Evolutionary conservation across 2,888 invertebrate species (phyloP).

Genomic region (Drosophila buzzatii): DNA sequence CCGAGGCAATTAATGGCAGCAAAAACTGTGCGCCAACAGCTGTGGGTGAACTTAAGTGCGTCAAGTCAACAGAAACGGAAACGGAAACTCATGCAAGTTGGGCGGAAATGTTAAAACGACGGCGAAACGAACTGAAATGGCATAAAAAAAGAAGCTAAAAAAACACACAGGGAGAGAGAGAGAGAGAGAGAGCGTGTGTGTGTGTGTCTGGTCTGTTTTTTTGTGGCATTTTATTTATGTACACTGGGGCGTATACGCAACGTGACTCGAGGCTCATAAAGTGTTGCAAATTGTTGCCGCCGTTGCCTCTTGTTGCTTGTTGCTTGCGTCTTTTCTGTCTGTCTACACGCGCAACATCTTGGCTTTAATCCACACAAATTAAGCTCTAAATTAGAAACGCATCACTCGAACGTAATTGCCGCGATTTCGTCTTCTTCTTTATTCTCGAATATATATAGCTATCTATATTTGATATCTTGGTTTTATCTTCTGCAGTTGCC

Average conservation of each 20-base stretch:
- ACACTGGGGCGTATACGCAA: slow-evolving; percentile 69
- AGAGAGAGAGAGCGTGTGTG: background rate
- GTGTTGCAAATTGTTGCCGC: slow-evolving; percentile 64
- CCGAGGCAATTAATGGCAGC: slow-evolving; percentile 67
- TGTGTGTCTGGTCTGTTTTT: slow-evolving; percentile 32
- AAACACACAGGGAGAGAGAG: background rate
- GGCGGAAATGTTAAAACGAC: slow-evolving; percentile 68
- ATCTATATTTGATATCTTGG: slow-evolving; percentile 17
- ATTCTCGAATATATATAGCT: slow-evolving; percentile 8
- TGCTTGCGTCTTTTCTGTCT: slow-evolving; percentile 31
- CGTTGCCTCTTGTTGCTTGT: background rate
- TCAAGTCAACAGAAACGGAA: slow-evolving; percentile 71
- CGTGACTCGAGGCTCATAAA: slow-evolving; percentile 64
- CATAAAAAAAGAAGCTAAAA: slow-evolving; percentile 12
- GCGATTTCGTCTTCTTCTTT: background rate
- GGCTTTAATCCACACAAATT: slow-evolving; percentile 63
- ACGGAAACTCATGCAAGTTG: slow-evolving; percentile 74
- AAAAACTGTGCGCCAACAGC: slow-evolving; percentile 33
- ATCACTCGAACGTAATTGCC: slow-evolving; percentile 74
- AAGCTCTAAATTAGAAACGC: slow-evolving; percentile 77
- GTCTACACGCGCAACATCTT: slow-evolving; percentile 23
- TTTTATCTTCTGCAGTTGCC: slow-evolving; percentile 59
- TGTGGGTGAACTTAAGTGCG: slow-evolving; percentile 57
- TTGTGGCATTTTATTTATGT: slow-evolving; percentile 71
- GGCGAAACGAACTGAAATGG: slow-evolving; percentile 8